Evolutionary conservation across 2,113 vertebrate species (phyloP).

Genomic region (Caretta caretta): DNA sequence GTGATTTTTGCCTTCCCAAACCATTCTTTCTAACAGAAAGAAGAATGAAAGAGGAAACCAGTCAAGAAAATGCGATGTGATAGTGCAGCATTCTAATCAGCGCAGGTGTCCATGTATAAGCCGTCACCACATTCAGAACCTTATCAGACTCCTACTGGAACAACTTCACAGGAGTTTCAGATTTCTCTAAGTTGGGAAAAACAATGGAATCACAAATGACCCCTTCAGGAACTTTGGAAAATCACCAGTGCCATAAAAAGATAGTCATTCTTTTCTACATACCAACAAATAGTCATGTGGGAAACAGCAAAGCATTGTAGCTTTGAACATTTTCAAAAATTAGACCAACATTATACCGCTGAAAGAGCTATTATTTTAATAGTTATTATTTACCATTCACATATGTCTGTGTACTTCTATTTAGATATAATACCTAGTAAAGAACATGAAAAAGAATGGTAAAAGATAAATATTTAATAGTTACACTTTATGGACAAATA

Average conservation of each 20-base stretch:
- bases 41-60: background rate
- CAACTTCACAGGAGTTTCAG: background rate
- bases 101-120: background rate
- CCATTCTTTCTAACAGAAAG: background rate
- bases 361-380: background rate
- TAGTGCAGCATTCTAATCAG: background rate
- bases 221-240: background rate
- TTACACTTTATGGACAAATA: background rate
- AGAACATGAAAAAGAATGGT: background rate
- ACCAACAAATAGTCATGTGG: background rate
- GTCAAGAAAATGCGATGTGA: background rate
- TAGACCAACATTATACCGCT: background rate
- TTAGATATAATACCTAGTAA: background rate
- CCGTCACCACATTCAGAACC: background rate
- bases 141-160: background rate
- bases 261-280: background rate
- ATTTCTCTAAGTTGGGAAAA: background rate
- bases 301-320: background rate
- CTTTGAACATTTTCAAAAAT: background rate
- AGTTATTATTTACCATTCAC: conserved; percentile 7
- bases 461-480: conserved; percentile 4
- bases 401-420: background rate
- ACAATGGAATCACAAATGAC: background rate
- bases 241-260: background rate
- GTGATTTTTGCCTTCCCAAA: background rate